These are phyloP conservation scores for Synchiropus splendidus DNA, from an alignment of 2,113 vertebrate genomes.

Conservation along the genomic window DNA sequence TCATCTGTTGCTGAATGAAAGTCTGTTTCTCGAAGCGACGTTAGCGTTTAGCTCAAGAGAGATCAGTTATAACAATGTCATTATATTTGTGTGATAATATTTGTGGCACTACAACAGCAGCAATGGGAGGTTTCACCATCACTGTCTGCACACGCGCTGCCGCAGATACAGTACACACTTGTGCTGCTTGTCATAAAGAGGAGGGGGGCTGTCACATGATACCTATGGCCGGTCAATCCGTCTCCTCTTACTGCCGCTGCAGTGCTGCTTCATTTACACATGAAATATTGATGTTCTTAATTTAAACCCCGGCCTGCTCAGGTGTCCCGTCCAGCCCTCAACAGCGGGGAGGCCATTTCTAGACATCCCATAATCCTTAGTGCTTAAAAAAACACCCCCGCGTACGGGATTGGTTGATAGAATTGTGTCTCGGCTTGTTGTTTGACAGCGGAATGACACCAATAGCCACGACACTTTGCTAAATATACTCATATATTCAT, in stretches of 20 bases:
- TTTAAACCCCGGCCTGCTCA: constrained; percentile 59
- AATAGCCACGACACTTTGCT: too few species aligned
- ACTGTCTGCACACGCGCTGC: not conserved
- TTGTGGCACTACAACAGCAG: too few species aligned
- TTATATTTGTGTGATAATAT: too few species aligned
- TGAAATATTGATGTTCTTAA: constrained; percentile 69
- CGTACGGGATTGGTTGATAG: constrained; percentile 17
- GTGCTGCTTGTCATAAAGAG: constrained; percentile 1
- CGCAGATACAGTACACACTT: not conserved
- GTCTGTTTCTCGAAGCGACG: too few species aligned
- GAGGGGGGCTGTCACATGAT: constrained; percentile 41
- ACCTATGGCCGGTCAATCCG: constrained; percentile 32
- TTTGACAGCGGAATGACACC: not conserved
- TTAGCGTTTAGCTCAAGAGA: too few species aligned
- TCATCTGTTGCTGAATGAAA: too few species aligned
- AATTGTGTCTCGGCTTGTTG: too few species aligned
- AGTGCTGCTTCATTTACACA: constrained; percentile 64
- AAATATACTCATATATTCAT: too few species aligned
- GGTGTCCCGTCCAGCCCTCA: constrained; percentile 37
- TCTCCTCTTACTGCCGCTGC: constrained; percentile 57
- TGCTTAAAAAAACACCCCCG: too few species aligned
- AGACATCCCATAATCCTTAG: constrained; percentile 9
- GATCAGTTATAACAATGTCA: too few species aligned
- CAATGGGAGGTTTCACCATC: too few species aligned
- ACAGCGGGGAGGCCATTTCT: constrained; percentile 22